Evolutionary conservation across 2,113 vertebrate genomes (phyloP), one percentile per base, ranked within the genome.

Genomic region (Ceyx melanurus): DNA sequence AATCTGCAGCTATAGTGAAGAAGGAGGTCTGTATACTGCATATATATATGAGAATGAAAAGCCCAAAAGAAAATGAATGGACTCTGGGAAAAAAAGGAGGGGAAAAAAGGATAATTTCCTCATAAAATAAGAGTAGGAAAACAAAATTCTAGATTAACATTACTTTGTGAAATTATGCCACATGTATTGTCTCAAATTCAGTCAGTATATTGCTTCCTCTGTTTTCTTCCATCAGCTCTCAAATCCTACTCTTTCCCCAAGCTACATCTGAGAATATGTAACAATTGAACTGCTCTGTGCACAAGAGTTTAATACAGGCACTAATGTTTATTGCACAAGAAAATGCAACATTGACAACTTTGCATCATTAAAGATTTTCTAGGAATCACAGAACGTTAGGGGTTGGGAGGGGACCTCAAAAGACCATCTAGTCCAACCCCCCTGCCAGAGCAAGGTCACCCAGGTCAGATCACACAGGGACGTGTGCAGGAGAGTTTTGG

Each of bases 151-250:
- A 43, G 58, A 60, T 40, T 2, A 90, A 12, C 5, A 15, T 11
- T 33, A 33, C 10, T 58, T 53, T 75, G 4, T 62, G 29, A 87
- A 91, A 53, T 65, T 40, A 29, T 50, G 11, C 9, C 28, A 8
- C 37, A 21, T 28, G 5, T 35, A 29, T 50, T 66, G 4, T 48
- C 31, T 71, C 9, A 54, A 66, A 67, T 58, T 87, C 20, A 54
- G 2, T 15, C 11, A 21, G 11, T 78, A 87, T 78, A n/a, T 0
- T 0, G 40, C 21, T 35, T 40, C 5, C 6, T 51, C 25, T 46
- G 4, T 1, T 46, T 61, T 80, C 29, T 71, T 31, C 20, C 4
- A 53, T 2, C 9, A 62, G 15, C 13, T 88, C 57, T 66, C n/a
- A 88, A 31, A 0, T 48, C 48, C 25, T 35, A 65, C 11, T 61